A percentile compares a stretch with the other conserved stretches of the same genome.
These are phyloP conservation scores for Lacerta bilineata DNA, from an alignment of 2,797 vertebrate species.

Conservation along the genomic window DNA sequence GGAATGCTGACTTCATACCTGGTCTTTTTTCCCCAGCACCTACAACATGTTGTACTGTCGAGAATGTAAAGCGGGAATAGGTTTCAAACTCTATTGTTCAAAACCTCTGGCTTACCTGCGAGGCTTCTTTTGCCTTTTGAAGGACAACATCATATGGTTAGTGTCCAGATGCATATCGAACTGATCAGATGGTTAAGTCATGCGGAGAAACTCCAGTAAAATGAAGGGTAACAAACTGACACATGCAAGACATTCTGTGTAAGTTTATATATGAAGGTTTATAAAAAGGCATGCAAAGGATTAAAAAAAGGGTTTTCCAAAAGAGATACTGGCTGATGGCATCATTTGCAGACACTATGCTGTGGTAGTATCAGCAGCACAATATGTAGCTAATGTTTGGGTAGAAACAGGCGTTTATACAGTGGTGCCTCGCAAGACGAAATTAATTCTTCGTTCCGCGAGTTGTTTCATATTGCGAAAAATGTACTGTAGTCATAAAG, in stretches of 20 bases:
- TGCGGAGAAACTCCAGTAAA: not conserved
- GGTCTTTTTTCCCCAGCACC: slow-evolving; percentile 76
- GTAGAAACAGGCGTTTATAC: not conserved
- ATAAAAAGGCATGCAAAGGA: not conserved
- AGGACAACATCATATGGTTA: slow-evolving; percentile 88
- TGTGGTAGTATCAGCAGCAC: not conserved
- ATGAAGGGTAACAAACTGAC: not conserved
- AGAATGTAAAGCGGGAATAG: slow-evolving; percentile 79
- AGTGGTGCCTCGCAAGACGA: too few relatives aligned
- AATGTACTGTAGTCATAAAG: too few relatives aligned
- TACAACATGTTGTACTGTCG: slow-evolving; percentile 83
- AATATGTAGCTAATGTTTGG: too few relatives aligned
- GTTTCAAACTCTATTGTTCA: slow-evolving; percentile 83
- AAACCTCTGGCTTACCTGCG: slow-evolving; percentile 77
- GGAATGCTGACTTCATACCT: not conserved
- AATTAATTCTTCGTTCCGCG: too few relatives aligned
- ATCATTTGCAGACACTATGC: not conserved
- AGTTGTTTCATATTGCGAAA: too few relatives aligned
- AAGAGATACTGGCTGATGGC: not conserved
- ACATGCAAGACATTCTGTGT: not conserved
- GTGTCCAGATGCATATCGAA: not conserved
- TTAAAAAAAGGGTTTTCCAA: not conserved
- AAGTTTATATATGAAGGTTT: not conserved
- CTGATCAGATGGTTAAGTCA: not conserved
- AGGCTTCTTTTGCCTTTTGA: slow-evolving; percentile 87